Conservation (phyloP, 2,113 vertebrate species). For the Ictidomys tridecemlineatus region DNA sequence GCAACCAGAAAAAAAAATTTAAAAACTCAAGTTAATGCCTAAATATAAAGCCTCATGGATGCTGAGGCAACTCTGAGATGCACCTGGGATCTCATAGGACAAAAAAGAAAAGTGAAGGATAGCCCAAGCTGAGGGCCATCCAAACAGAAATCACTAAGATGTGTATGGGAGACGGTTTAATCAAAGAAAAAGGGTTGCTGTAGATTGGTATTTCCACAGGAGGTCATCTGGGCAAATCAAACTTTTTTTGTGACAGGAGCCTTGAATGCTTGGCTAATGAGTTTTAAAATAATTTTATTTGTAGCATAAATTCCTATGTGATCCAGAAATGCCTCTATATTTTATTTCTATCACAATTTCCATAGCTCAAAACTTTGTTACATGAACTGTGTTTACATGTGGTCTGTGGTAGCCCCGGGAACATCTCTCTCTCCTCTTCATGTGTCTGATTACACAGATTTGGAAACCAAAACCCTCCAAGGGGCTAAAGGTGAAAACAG, state of each 20-base stretch:
- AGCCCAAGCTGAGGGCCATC: not conserved
- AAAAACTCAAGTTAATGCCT: not conserved
- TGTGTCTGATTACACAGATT: slow-evolving; percentile 87
- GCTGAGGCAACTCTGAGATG: not conserved
- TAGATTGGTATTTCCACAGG: not conserved
- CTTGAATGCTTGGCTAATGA: slow-evolving; percentile 6
- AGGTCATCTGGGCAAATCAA: not conserved
- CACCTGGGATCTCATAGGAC: not conserved
- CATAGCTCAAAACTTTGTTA: not conserved
- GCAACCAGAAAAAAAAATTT: not conserved
- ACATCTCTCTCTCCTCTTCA: slow-evolving; percentile 59
- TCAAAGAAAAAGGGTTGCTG: not conserved
- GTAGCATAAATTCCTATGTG: not conserved
- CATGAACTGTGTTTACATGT: not conserved
- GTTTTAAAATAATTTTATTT: slow-evolving; percentile 63
- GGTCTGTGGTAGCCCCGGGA: not conserved
- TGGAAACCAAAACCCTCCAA: slow-evolving; percentile 96
- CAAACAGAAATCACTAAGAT: not conserved
- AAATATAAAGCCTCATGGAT: not conserved
- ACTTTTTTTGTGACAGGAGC: not conserved
- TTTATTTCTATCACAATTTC: slow-evolving; percentile 43
- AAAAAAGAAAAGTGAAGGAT: not conserved
- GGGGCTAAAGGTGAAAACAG: slow-evolving; percentile 92
- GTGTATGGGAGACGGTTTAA: not conserved
- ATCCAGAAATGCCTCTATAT: not conserved